Percentiles rank a stretch among this genome's conserved stretches.
Evolutionary conservation across 2,888 invertebrate species (phyloP).

Genomic region (Mongoloraphidia duomilia): DNA sequence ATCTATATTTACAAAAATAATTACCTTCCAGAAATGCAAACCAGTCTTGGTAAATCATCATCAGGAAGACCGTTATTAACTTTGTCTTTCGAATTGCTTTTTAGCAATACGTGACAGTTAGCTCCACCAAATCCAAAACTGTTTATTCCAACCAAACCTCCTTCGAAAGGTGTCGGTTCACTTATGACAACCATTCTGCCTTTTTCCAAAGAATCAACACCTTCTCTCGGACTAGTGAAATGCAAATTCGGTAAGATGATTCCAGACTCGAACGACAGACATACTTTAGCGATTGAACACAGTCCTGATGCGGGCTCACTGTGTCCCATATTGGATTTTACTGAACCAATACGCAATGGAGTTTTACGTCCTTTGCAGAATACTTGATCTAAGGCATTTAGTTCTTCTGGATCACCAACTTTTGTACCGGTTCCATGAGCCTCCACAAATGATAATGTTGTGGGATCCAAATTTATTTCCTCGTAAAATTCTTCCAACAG

Average conservation of each 20-base stretch:
- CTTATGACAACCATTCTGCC: slow-evolving; percentile 58
- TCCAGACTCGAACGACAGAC: slow-evolving; percentile 57
- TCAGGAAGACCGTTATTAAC: slow-evolving; percentile 43
- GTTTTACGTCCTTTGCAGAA: slow-evolving; percentile 60
- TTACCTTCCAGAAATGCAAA: slow-evolving; percentile 52
- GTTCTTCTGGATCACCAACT: slow-evolving; percentile 87
- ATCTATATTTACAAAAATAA: not conserved
- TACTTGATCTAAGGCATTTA: slow-evolving; percentile 65
- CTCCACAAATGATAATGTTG: slow-evolving; percentile 62
- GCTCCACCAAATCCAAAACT: slow-evolving; percentile 92
- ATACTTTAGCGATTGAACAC: slow-evolving; percentile 67
- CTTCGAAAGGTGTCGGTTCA: slow-evolving; percentile 51
- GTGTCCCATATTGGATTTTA: slow-evolving; percentile 91
- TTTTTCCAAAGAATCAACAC: slow-evolving; percentile 43
- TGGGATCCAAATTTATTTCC: slow-evolving; percentile 56
- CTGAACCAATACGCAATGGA: slow-evolving; percentile 73
- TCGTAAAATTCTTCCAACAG: slow-evolving; percentile 48
- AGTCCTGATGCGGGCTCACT: slow-evolving; percentile 76
- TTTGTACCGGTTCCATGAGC: slow-evolving; percentile 74
- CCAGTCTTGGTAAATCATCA: slow-evolving; percentile 56
- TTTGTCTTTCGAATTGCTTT: slow-evolving; percentile 43
- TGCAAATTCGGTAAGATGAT: slow-evolving; percentile 77
- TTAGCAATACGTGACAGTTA: slow-evolving; percentile 58
- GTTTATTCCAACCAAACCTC: slow-evolving; percentile 69
- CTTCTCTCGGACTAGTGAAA: slow-evolving; percentile 37